phyloP scores from a whole-genome alignment of 2,113 vertebrate species.

The Phasianus colchicus region DNA sequence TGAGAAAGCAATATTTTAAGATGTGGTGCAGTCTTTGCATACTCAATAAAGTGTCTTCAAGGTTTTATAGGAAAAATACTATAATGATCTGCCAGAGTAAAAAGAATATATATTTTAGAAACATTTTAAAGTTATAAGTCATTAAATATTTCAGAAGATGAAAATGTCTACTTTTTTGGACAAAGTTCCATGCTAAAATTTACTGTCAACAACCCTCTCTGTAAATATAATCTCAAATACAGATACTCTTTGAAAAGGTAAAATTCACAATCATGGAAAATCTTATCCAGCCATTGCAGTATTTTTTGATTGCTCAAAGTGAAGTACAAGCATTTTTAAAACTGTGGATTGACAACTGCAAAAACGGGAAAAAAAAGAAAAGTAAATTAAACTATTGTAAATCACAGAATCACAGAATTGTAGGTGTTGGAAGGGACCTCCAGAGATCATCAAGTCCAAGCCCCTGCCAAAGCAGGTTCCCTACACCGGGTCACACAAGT shows the following conservation, averaged over 20 bases:
- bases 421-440: too few species aligned
- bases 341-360: background rate
- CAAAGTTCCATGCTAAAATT: conserved; percentile 1
- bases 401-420: too few species aligned
- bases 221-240: background rate
- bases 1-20: conserved; percentile 62
- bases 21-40: conserved; percentile 44
- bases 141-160: conserved; percentile 22
- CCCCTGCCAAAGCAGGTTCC: too few species aligned
- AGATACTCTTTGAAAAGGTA: background rate
- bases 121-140: conserved; percentile 31
- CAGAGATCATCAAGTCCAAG: too few species aligned
- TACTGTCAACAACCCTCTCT: background rate
- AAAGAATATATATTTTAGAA: background rate
- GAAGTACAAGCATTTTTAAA: background rate
- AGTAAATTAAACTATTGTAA: too few species aligned
- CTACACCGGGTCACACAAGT: too few species aligned
- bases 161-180: conserved; percentile 6
- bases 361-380: background rate
- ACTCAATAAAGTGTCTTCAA: background rate
- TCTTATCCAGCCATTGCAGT: background rate
- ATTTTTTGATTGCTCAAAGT: background rate
- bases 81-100: conserved; percentile 30
- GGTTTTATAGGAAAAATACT: conserved; percentile 51
- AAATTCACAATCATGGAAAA: background rate